These are phyloP conservation scores for Phyllotis vaccarum DNA, from an alignment of 2,797 vertebrate genomes.

Conservation along the genomic window DNA sequence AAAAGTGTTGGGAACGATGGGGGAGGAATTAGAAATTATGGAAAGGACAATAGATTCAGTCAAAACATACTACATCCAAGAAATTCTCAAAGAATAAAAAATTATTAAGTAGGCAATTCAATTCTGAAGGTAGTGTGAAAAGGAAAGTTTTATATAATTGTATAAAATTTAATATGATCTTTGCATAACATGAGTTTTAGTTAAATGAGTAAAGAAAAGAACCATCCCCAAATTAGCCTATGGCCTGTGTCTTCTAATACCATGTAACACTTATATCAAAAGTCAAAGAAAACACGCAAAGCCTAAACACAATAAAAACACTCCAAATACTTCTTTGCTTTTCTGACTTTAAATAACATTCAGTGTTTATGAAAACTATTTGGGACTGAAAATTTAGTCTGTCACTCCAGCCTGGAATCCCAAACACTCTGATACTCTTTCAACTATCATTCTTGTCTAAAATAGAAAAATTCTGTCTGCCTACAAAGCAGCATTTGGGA, in stretches of 20 bases:
- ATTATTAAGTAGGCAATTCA: background rate
- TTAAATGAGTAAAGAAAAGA: background rate
- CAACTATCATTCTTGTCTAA: conserved; percentile 18
- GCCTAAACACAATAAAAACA: background rate
- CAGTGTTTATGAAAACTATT: background rate
- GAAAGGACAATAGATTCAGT: background rate
- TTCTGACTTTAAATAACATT: background rate
- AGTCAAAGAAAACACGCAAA: background rate
- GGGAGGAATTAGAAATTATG: background rate
- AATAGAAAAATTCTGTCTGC: background rate
- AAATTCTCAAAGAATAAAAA: background rate
- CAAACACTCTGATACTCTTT: conserved; percentile 7
- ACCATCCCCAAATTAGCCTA: background rate
- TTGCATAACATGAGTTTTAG: background rate
- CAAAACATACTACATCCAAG: background rate
- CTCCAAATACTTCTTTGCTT: background rate
- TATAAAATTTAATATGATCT: background rate
- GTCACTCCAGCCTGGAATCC: background rate
- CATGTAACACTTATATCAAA: background rate
- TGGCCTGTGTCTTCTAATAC: background rate
- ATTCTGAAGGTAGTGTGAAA: background rate
- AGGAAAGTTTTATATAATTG: background rate
- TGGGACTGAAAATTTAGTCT: background rate
- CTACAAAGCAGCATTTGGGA: background rate
- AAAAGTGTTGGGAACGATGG: background rate